phyloP scores from a whole-genome alignment of 2,797 vertebrate genomes.

The Leptodactylus fallax region DNA sequence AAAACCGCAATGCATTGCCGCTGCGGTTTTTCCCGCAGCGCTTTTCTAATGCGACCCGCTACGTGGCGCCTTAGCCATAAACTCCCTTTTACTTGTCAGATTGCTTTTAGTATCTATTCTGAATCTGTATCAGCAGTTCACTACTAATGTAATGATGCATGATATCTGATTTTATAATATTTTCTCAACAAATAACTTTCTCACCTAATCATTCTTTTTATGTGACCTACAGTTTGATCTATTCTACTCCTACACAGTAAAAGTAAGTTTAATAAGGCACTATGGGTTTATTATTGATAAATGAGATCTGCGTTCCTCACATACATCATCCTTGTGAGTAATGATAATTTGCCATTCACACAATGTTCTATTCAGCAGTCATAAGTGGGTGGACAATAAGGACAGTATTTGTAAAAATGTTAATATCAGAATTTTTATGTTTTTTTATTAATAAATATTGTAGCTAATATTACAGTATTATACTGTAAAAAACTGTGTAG shows the following conservation, averaged over 20 bases:
- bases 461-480: background rate
- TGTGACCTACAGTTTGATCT: conserved; percentile 28
- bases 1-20: too few relatives aligned
- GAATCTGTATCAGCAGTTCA: too few relatives aligned
- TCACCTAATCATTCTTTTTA: conserved; percentile 48
- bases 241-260: conserved; percentile 30
- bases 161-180: background rate
- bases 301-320: conserved; percentile 5
- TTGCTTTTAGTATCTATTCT: background rate
- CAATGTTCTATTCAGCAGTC: conserved; percentile 34
- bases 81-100: too few relatives aligned
- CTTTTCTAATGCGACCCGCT: too few relatives aligned
- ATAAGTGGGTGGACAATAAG: conserved; percentile 15
- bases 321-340: conserved; percentile 26
- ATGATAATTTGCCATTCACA: conserved; percentile 21
- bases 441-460: background rate
- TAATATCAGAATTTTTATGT: background rate
- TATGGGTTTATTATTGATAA: conserved; percentile 38
- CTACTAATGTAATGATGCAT: background rate
- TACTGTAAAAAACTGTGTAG: background rate
- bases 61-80: too few relatives aligned
- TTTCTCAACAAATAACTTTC: conserved; percentile 15
- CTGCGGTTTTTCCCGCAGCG: too few relatives aligned
- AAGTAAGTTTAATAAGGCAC: conserved; percentile 42
- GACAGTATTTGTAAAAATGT: background rate